Base-by-base conservation (phyloP, 2,113 vertebrate genomes). In the Prunella fulvescens region DNA sequence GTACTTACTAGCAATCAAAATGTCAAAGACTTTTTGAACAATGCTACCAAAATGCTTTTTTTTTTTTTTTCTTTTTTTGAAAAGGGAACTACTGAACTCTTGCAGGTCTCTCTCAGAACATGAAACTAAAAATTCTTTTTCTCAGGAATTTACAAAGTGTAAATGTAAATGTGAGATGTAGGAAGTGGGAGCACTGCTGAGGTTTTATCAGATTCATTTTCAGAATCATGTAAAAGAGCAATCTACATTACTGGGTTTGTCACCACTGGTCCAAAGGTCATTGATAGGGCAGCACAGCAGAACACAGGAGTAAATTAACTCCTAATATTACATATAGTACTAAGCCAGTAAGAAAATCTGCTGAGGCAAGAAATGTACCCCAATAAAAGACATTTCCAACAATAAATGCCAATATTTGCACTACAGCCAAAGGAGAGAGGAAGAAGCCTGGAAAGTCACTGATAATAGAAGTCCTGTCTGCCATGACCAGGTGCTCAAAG, bases 1-100 rank as follows among this genome's bases (percentile, higher is more conserved):
- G 65, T 73, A 44, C 50, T 91, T 89, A 74, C 40, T 56, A 31
- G 64, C 92, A 96, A 82, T 73, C 81, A 95, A 86, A 95, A 88
- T 42, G 79, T 64, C 50, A 88, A 78, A 85, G 44, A 81, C 47
- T 37, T 37, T 37, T 37, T 74, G 58, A 89, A 87, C 42, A 92
- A 44, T 76, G 29, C 54, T 88, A 53, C 37, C 79, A 83, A 92
- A 89, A 53, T 0, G 2, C 7, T 56, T 29, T 1, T 19, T 72
- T 23, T n/a, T 54, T 29, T 51, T 53, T 80, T 66, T 69, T 15
- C 58, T 29, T 1, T 20, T 81, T 72, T 60, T 56, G 13, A 26
- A 77, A 91, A 66, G 45, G 29, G 9, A 96, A 19, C n/a, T 81
- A 47, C 84, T 93, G 29, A 88, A 94, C 70, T 77, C 28, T 77